phyloP scores from a whole-genome alignment of 2,888 invertebrate genomes.

The Plebejus argus region DNA sequence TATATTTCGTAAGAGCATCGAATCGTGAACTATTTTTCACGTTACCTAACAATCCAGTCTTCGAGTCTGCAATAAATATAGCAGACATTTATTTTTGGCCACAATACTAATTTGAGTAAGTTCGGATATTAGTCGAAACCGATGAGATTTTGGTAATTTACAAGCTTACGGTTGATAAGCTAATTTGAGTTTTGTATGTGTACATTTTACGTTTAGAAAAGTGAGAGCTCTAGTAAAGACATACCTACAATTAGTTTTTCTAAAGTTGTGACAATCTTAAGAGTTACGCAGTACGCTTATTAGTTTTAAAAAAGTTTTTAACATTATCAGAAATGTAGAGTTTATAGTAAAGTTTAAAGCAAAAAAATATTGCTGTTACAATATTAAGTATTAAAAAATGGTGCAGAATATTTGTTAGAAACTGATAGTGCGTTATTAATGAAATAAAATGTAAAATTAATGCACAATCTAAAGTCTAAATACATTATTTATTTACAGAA shows the following conservation, averaged over 20 bases:
- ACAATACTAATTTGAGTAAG: neutral
- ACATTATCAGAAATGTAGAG: neutral
- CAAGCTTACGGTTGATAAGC: neutral
- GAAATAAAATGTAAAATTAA: neutral
- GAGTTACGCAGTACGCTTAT: too few relatives aligned
- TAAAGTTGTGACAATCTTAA: too few relatives aligned
- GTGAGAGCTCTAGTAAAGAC: neutral
- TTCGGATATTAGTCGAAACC: neutral
- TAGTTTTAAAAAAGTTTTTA: neutral
- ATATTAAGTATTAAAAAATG: neutral
- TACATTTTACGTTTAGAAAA: neutral
- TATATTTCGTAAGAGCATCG: neutral
- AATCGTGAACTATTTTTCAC: neutral
- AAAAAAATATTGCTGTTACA: neutral
- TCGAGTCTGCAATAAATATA: neutral
- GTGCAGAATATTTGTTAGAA: neutral
- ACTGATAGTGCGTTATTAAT: neutral
- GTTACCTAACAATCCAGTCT: neutral
- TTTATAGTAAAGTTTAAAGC: neutral
- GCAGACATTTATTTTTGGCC: neutral
- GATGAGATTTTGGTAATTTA: neutral
- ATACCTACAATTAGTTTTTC: too few relatives aligned
- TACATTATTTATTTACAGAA: neutral
- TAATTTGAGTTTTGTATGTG: neutral
- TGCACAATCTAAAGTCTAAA: neutral